phyloP scores from a whole-genome alignment of 2,113 vertebrate species.

The Microtus pennsylvanicus region DNA sequence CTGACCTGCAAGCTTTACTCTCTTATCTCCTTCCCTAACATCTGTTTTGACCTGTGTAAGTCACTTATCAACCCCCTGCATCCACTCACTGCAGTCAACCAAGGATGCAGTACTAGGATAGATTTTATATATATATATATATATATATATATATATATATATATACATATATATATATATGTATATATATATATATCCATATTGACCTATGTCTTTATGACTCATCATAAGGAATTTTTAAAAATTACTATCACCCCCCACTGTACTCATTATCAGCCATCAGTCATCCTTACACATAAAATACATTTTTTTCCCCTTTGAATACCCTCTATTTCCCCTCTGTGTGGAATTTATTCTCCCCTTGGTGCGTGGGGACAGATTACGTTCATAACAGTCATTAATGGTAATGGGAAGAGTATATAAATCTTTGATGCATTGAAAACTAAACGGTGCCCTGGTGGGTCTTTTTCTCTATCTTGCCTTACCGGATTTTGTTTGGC shows the following conservation, averaged over 20 bases:
- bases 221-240: constrained; percentile 50
- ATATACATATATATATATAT: no score
- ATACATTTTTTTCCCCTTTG: constrained; percentile 68
- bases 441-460: constrained; percentile 37
- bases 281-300: constrained; percentile 79
- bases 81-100: constrained; percentile 65
- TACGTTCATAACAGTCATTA: constrained; percentile 52
- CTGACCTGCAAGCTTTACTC: constrained; percentile 59
- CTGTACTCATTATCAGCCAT: constrained; percentile 76
- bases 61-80: constrained; percentile 63
- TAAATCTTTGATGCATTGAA: constrained; percentile 68
- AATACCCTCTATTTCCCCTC: constrained; percentile 81
- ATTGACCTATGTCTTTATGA: constrained; percentile 48
- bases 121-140: no score
- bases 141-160: no score
- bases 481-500: constrained; percentile 49
- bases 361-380: constrained; percentile 73
- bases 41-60: constrained; percentile 63
- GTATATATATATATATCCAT: no score
- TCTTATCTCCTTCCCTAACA: constrained; percentile 70
- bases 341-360: constrained; percentile 81
- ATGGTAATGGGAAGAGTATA: constrained; percentile 63
- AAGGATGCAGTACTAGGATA: constrained; percentile 58
- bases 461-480: constrained; percentile 59
- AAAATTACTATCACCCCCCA: constrained; percentile 65